Evolutionary conservation across 1,140 invertebrate genomes (phyloP), one percentile per base, ranked within the genome.

Genomic region (Dinoponera quadriceps): DNA sequence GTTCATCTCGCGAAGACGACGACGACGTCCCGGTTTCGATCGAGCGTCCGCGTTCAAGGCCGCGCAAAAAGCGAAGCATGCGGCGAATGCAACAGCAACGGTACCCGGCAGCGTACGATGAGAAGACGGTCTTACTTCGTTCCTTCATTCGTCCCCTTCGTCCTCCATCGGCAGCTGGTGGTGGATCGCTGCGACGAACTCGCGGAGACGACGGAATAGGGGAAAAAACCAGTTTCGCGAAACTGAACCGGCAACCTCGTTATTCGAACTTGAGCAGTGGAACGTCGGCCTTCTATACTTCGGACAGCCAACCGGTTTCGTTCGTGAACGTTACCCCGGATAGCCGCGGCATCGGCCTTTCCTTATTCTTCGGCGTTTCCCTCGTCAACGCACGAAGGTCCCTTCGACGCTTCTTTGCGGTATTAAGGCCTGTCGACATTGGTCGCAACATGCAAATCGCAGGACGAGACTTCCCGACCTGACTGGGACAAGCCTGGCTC

Each of bases 21-120:
- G 62, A 65, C 75, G 78, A 83, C 83, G 84, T 85, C 86, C 86
- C 20, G 83, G 63, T 88, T 89, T 75, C 77, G 74, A 78, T 84
- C 22, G 71, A 51, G 25, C 60, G 74, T 71, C 9, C 86, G 78
- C 85, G 84, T 89, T 89, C 89, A 90, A 91, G 90, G 89, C 83
- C 88, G 80, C 66, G 84, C 72, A 88, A 89, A 90, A 89, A 81
- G 54, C 63, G 62, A 78, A 60, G 83, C 80, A 78, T 82, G 86
- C 85, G 82, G 87, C 82, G 86, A 89, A 89, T 83, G 87, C 88
- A 83, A 87, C 85, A 83, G 55, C 90, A 91, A 90, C 90, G 89
- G 90, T 89, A 91, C 85, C 87, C 82, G 66, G 65, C 87, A 82
- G 78, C 77, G 73, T 85, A 82, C 68, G 86, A 88, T 88, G 85